Evolutionary conservation across 2,113 vertebrate genomes (phyloP).

Genomic region (Vimba vimba): DNA sequence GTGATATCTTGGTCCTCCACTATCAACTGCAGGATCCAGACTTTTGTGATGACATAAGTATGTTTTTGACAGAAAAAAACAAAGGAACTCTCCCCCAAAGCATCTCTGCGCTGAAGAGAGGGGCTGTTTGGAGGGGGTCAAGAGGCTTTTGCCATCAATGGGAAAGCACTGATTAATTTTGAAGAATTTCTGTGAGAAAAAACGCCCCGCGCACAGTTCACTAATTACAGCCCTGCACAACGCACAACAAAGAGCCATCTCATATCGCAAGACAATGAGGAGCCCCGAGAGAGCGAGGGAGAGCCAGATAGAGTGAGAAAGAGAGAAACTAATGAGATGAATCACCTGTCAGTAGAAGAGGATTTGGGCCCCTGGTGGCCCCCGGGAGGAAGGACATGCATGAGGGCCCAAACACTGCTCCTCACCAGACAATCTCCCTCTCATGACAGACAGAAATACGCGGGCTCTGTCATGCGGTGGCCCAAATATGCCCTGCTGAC

Average conservation of each 20-base stretch:
- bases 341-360: conserved; percentile 78
- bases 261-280: conserved; percentile 84
- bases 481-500: neutral
- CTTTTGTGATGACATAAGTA: conserved; percentile 22
- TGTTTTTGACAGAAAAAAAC: conserved; percentile 46
- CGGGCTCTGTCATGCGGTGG: neutral
- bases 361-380: conserved; percentile 35
- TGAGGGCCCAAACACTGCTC: conserved; percentile 48
- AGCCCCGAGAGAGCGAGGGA: conserved; percentile 74
- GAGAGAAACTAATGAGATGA: conserved; percentile 34
- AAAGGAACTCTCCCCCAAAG: conserved; percentile 46
- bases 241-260: conserved; percentile 82
- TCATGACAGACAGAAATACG: conserved; percentile 19
- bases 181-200: conserved; percentile 84
- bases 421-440: neutral
- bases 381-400: conserved; percentile 46
- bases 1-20: neutral
- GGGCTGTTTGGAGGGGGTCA: conserved; percentile 67
- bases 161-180: conserved; percentile 86
- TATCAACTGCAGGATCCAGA: neutral
- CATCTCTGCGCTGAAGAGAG: conserved; percentile 47
- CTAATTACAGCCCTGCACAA: conserved; percentile 81
- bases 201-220: conserved; percentile 78
- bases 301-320: conserved; percentile 64
- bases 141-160: conserved; percentile 78